phyloP scores from a whole-genome alignment of 2,113 vertebrate genomes.

The Burhinus oedicnemus region DNA sequence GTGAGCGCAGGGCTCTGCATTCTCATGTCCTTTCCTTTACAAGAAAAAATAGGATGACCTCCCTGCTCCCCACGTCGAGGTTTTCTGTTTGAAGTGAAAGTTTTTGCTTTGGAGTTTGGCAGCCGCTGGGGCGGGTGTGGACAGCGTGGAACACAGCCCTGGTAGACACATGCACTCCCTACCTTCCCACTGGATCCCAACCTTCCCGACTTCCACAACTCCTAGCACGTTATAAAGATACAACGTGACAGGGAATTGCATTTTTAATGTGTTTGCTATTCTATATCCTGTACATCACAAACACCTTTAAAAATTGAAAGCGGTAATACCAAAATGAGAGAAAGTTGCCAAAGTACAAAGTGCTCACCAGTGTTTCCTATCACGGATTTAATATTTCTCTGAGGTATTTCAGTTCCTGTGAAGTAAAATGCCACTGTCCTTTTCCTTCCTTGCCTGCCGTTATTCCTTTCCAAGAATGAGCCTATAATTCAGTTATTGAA shows the following conservation, averaged over 20 bases:
- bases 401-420: neutral
- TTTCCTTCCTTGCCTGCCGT: neutral
- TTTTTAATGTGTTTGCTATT: neutral
- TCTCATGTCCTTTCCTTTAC: neutral
- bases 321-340: neutral
- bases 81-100: neutral
- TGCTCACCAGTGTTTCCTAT: neutral
- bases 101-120: neutral
- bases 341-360: neutral
- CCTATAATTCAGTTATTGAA: conserved; percentile 16
- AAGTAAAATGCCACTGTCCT: neutral
- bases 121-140: rapidly evolving
- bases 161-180: rapidly evolving
- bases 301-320: neutral
- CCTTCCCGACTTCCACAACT: neutral
- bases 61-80: neutral
- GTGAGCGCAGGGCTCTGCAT: neutral
- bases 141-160: rapidly evolving
- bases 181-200: neutral
- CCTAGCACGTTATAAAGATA: neutral
- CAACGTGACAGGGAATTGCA: neutral
- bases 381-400: neutral
- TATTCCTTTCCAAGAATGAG: neutral
- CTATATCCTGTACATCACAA: neutral
- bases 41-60: neutral